Evolutionary conservation across 1,140 invertebrate species (phyloP), one percentile per base, ranked within the genome.

Genomic region (Drosophila ohnishii): DNA sequence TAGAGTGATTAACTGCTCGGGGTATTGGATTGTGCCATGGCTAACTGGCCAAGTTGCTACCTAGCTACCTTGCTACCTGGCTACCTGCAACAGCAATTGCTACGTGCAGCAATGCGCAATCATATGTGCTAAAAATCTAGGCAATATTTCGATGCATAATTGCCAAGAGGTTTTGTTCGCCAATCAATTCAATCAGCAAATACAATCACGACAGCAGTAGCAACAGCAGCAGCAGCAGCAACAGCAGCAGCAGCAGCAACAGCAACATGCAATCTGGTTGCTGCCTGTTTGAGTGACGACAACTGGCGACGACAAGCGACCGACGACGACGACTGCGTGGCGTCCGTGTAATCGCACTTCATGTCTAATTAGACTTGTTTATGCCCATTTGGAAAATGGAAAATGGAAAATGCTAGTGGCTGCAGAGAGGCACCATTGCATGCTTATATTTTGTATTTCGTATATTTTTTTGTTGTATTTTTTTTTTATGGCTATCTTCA

Each of bases 311-410:
- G 78, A 72, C 75, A 81, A 84, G 61, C 57, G 61, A 28, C 25
- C 22, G 22, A 22, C 22, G 22, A 22, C 25, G 25, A 75, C 75
- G 78, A 75, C 75, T 86, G 83, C 75, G 65, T 86, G 83, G 78
- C 79, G 83, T 80, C 76, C 79, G 84, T 87, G 84, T 87, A 87
- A 88, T 88, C 84, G 84, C 84, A 88, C 84, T 88, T 88, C 84
- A 88, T 84, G 84, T 88, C 84, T 88, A 88, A 88, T 88, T 88
- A 88, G 84, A 80, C 84, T 88, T 88, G 84, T 88, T 88, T 88
- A 88, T 88, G 80, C 84, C 84, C 80, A 84, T 88, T 88, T 88
- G 80, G 66, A 88, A 88, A 82, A 78, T 53, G 80, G 66, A 88
- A 88, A 82, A 78, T 53, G 32, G 34, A 53, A 53, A 55, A 55